Percentiles rank a stretch among this genome's conserved stretches.
phyloP scores from a whole-genome alignment of 2,888 invertebrate genomes.

The Drosophila nr. perissopoda region DNA sequence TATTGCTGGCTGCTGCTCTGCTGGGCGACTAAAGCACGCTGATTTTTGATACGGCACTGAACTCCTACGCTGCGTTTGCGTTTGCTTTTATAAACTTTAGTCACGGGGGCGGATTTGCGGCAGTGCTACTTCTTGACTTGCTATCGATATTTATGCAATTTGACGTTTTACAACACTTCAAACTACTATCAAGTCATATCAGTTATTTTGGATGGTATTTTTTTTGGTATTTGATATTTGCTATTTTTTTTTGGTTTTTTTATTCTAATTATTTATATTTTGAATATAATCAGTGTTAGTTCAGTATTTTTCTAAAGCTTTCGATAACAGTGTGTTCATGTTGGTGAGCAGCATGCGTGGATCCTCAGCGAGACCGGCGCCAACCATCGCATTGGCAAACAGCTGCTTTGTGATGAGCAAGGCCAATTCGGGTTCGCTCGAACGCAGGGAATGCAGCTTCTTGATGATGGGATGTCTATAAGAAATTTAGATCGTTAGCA shows the following conservation, averaged over 20 bases:
- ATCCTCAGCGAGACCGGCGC: conserved; percentile 96
- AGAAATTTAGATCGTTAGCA: not conserved
- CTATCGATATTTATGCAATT: conserved; percentile 28
- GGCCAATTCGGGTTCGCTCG: conserved; percentile 92
- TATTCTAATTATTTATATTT: conserved; percentile 18
- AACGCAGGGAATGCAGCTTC: conserved; percentile 91
- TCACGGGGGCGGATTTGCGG: conserved; percentile 62
- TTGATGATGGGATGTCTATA: conserved; percentile 94
- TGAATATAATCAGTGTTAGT: conserved; percentile 15
- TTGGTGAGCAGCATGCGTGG: conserved; percentile 93
- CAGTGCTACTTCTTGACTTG: conserved; percentile 13
- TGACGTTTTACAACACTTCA: conserved; percentile 12
- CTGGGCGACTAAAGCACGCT: conserved; percentile 67
- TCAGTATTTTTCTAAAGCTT: conserved; percentile 92
- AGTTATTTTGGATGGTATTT: conserved; percentile 1
- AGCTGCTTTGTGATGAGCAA: conserved; percentile 94
- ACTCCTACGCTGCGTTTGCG: conserved; percentile 56
- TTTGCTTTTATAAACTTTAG: conserved; percentile 77
- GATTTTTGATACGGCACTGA: conserved; percentile 75
- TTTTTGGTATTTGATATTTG: not conserved
- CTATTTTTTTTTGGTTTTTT: conserved; percentile 10
- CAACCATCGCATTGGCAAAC: conserved; percentile 97
- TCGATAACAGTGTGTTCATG: conserved; percentile 93
- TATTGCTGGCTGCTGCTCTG: conserved; percentile 74
- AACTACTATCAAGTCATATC: not conserved